phyloP scores from a whole-genome alignment of 2,113 vertebrate species.

The Passer montanus region DNA sequence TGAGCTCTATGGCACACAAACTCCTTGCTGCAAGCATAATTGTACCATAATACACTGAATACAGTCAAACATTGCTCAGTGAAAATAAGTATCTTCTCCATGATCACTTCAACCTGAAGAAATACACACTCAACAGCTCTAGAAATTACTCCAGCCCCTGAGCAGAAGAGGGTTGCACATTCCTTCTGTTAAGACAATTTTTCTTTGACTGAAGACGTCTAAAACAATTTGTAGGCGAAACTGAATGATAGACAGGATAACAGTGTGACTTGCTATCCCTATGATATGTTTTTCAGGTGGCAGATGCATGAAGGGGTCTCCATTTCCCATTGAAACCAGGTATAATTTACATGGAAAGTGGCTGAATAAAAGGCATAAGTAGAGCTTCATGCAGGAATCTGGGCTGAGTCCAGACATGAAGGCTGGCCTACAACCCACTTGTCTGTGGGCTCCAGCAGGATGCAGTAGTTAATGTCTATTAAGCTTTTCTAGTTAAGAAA shows the following conservation, averaged over 20 bases:
- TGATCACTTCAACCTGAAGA: neutral
- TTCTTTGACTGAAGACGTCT: neutral
- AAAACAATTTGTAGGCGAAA: neutral
- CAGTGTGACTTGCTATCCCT: neutral
- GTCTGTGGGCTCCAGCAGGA: neutral
- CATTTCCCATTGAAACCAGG: neutral
- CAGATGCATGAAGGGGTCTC: neutral
- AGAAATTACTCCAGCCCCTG: neutral
- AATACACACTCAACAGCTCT: neutral
- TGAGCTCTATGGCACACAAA: neutral
- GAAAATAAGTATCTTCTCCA: neutral
- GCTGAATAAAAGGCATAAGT: neutral
- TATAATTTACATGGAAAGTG: neutral
- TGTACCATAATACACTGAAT: neutral
- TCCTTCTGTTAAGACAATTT: neutral
- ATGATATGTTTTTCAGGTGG: neutral
- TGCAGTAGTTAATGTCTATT: neutral
- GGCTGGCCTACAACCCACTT: neutral
- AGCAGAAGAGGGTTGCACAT: neutral
- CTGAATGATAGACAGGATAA: neutral
- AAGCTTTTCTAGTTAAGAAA: neutral
- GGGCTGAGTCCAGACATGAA: neutral
- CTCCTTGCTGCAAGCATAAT: neutral
- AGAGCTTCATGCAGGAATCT: neutral
- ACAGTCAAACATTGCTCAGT: neutral